These are phyloP conservation scores for Paratilapia polleni DNA, from an alignment of 2,113 vertebrate species.

Conservation along the genomic window DNA sequence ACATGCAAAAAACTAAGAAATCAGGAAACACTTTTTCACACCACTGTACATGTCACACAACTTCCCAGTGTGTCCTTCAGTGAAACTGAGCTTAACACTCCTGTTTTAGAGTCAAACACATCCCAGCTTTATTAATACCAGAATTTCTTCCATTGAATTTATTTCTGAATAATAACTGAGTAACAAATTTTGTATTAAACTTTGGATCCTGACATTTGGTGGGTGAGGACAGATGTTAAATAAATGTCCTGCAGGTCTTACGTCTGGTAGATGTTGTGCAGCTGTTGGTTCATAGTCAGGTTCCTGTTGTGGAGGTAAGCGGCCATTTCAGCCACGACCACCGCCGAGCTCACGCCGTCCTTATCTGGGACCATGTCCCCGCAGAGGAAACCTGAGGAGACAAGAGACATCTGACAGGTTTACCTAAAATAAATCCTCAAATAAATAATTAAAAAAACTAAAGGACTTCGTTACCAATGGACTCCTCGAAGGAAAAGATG, in stretches of 20 bases:
- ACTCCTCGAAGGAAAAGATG: slow-evolving; percentile 96
- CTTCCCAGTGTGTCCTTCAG: background rate
- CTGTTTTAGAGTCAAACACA: too few species aligned
- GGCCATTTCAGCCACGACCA: slow-evolving; percentile 91
- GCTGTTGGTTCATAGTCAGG: slow-evolving; percentile 84
- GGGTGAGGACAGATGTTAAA: background rate
- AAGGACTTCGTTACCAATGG: slow-evolving; percentile 84
- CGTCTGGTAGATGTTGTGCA: slow-evolving; percentile 87
- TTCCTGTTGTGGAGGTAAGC: slow-evolving; percentile 83
- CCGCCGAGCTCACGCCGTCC: slow-evolving; percentile 94
- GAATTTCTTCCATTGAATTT: too few species aligned
- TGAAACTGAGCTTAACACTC: background rate
- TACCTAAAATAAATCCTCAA: background rate
- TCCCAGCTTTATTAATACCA: too few species aligned
- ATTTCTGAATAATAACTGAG: too few species aligned
- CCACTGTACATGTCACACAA: too few species aligned
- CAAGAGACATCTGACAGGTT: background rate
- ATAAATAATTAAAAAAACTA: background rate
- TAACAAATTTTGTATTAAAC: background rate
- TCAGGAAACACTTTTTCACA: too few species aligned
- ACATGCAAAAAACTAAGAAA: too few species aligned
- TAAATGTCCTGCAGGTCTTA: slow-evolving; percentile 60
- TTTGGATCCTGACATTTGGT: background rate
- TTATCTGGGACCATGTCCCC: slow-evolving; percentile 90
- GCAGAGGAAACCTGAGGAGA: slow-evolving; percentile 90